Evolutionary conservation across 2,797 vertebrate genomes (phyloP).

Genomic region (Cuniculus paca): DNA sequence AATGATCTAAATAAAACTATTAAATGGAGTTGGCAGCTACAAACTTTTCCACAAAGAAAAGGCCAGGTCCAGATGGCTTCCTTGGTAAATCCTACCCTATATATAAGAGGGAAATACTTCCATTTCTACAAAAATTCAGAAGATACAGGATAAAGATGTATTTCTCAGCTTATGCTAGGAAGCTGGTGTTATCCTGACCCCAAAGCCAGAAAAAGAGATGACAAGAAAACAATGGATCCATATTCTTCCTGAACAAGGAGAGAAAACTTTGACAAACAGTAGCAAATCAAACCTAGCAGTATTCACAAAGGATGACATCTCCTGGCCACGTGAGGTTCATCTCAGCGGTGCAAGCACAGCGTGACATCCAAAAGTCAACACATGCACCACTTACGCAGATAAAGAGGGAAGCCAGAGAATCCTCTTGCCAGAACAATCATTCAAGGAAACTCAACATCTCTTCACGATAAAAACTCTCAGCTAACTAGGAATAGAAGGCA

Average conservation of each 20-base stretch:
- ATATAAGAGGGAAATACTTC: neutral
- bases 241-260: neutral
- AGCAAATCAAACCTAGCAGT: neutral
- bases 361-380: neutral
- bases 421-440: neutral
- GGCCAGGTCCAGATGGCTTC: neutral
- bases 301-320: neutral
- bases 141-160: neutral
- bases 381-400: neutral
- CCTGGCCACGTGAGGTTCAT: neutral
- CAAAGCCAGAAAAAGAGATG: neutral
- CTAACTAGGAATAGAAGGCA: neutral
- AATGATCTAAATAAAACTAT: neutral
- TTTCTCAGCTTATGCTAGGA: neutral
- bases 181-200: neutral
- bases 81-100: neutral
- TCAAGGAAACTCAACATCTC: neutral
- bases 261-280: neutral
- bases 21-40: neutral
- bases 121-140: neutral
- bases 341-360: neutral
- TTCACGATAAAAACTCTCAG: neutral
- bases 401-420: neutral
- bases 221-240: neutral
- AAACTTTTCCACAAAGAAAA: neutral